Conservation (phyloP, 2,797 vertebrate species). For the Loris lydekkerianus region DNA sequence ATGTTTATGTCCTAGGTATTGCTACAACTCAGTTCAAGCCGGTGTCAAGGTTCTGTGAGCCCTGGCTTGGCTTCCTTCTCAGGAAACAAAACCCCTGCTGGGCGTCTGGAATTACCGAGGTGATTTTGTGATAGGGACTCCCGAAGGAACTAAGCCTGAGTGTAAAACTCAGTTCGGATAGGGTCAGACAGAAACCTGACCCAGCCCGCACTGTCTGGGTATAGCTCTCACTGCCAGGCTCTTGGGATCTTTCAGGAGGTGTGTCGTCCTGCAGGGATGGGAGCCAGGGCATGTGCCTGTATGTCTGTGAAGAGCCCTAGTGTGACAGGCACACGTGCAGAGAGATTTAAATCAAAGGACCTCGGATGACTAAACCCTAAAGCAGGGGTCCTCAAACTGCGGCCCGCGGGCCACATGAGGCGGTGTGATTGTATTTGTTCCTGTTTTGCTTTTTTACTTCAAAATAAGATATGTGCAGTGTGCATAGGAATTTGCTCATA, state of each 20-base stretch:
- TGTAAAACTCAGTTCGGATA: slow-evolving; percentile 58
- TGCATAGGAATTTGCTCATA: too few relatives aligned
- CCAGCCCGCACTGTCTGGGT: not conserved
- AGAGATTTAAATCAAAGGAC: slow-evolving; percentile 26
- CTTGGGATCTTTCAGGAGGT: not conserved
- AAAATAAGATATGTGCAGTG: too few relatives aligned
- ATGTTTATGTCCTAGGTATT: not conserved
- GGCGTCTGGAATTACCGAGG: slow-evolving; percentile 80
- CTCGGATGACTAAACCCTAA: slow-evolving; percentile 58
- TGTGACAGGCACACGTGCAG: not conserved
- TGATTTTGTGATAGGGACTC: slow-evolving; percentile 78
- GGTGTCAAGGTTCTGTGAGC: not conserved
- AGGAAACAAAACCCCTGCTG: slow-evolving; percentile 62
- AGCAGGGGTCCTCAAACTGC: too few relatives aligned
- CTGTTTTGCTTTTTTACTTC: too few relatives aligned
- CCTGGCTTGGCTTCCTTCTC: slow-evolving; percentile 37
- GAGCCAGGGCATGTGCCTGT: not conserved
- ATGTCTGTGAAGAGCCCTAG: not conserved
- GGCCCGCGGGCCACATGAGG: too few relatives aligned
- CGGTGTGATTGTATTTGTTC: too few relatives aligned
- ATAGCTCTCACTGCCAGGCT: not conserved
- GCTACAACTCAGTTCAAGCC: not conserved
- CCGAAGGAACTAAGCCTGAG: slow-evolving; percentile 64
- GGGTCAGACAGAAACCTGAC: slow-evolving; percentile 78
- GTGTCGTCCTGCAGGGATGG: not conserved